Base-by-base conservation (phyloP, 2,113 vertebrate species). In the Passer domesticus region DNA sequence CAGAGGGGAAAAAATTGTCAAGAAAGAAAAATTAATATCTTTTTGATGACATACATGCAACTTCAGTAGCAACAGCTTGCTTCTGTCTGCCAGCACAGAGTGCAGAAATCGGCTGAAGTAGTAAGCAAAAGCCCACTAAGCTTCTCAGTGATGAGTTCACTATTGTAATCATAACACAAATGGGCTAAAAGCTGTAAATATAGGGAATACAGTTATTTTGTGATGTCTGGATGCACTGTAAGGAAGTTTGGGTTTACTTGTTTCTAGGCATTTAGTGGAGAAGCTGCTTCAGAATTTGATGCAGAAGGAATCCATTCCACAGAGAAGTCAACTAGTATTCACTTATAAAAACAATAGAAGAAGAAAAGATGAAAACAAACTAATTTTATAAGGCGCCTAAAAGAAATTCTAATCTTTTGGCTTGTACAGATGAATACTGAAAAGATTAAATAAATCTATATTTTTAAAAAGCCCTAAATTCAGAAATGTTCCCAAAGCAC, bases 351-450 rank as follows among this genome's bases (percentile, higher is more conserved):
- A 53, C 19, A 24, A 21, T 0, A 59, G 14, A 80, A 72, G 2
- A 46, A 78, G 44, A 78, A 86, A 62, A 17, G 9, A 52, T 35
- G 50, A 60, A 58, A 83, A 12, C 4, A 72, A 79, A 72, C 1
- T 0, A 60, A 27, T n/a, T 76, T 78, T 1, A 3, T 49, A 59
- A 69, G 7, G 44, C 2, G 2, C 6, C 17, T 46, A n/a, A 92
- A 87, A 11, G 28, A 77, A 84, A 74, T 31, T 66, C 16, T 44
- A 55, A 85, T 53, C 13, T 83, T 83, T 12, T 0, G 7, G 9
- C 44, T 47, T 28, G 14, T 69, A 47, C 16, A 62, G 33, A 43
- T 43, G 31, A 76, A 88, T 72, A 69, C 17, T 1, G 4, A 60
- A 30, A 75, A 30, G n/a, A 92, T 81, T 52, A 87, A 87, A 60